Percentiles rank a stretch among this genome's conserved stretches.
Evolutionary conservation across 2,113 vertebrate genomes (phyloP).

Genomic region (Semicossyphus pulcher): DNA sequence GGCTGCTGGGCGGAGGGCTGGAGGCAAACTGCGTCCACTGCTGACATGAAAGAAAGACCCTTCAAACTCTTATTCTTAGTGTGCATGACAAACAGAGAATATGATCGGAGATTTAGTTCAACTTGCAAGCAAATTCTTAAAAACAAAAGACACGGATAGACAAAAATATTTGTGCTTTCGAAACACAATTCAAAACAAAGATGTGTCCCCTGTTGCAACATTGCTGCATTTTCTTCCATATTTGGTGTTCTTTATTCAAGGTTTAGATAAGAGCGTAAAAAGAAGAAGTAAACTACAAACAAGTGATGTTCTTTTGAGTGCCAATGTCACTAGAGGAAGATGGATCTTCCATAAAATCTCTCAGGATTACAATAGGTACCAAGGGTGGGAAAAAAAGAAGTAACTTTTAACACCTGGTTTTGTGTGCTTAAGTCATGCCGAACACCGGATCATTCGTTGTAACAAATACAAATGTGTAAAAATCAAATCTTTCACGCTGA

Average conservation of each 20-base stretch:
- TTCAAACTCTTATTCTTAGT: constrained; percentile 8
- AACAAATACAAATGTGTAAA: constrained; percentile 26
- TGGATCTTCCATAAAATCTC: neutral
- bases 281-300: no score
- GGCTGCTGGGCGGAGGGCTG: constrained; percentile 31
- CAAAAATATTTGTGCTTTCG: no score
- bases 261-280: no score
- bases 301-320: neutral
- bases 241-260: no score
- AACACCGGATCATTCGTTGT: constrained; percentile 1
- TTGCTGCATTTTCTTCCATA: no score
- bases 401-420: neutral
- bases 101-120: neutral
- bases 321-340: neutral
- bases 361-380: neutral
- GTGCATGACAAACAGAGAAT: neutral
- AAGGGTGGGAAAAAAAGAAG: constrained; percentile 5
- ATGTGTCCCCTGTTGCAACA: no score
- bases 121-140: no score
- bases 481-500: neutral
- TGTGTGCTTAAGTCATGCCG: neutral
- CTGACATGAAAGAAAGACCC: constrained; percentile 32
- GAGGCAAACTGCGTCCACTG: constrained; percentile 34
- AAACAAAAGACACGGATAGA: no score
- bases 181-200: no score